Percentiles rank a stretch among this genome's conserved stretches.
Evolutionary conservation across 2,113 vertebrate genomes (phyloP).

Genomic region (Coreoperca whiteheadi): DNA sequence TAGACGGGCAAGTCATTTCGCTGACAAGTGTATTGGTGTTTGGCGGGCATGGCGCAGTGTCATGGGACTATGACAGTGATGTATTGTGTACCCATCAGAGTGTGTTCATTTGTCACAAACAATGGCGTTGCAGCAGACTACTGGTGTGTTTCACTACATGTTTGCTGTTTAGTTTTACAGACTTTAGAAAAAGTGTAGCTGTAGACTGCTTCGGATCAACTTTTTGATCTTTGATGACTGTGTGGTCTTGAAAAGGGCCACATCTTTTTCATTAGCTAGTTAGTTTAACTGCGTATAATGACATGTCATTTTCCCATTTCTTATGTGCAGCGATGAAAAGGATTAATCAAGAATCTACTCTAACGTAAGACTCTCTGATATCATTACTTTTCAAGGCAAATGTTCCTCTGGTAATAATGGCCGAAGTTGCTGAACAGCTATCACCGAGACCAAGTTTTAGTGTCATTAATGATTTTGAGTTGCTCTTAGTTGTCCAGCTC

Average conservation of each 20-base stretch:
- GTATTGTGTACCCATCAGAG: conserved; percentile 63
- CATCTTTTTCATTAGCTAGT: neutral
- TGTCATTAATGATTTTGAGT: conserved; percentile 55
- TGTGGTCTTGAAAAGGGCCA: neutral
- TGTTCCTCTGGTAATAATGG: conserved; percentile 38
- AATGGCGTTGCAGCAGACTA: conserved; percentile 40
- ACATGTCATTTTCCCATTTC: conserved; percentile 14
- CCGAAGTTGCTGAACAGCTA: conserved; percentile 14
- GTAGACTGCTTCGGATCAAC: neutral
- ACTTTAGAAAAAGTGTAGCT: conserved; percentile 3
- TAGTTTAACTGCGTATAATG: conserved; percentile 6
- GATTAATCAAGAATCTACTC: conserved; percentile 13
- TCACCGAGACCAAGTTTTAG: conserved; percentile 44
- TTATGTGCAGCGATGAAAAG: conserved; percentile 11
- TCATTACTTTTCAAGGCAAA: conserved; percentile 39
- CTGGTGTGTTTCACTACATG: conserved; percentile 44
- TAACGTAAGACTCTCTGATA: conserved; percentile 18
- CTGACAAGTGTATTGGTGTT: conserved; percentile 65
- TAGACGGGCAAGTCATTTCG: conserved; percentile 72
- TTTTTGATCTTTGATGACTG: conserved; percentile 4
- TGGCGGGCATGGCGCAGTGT: conserved; percentile 57
- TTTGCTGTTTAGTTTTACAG: conserved; percentile 18
- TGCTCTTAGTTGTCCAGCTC: conserved; percentile 48
- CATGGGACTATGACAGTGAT: conserved; percentile 71
- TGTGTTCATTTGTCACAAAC: conserved; percentile 72